Percentiles rank a stretch among this genome's conserved stretches.
Conservation (phyloP, 2,797 vertebrate species). For the Heterohyrax brucei region DNA sequence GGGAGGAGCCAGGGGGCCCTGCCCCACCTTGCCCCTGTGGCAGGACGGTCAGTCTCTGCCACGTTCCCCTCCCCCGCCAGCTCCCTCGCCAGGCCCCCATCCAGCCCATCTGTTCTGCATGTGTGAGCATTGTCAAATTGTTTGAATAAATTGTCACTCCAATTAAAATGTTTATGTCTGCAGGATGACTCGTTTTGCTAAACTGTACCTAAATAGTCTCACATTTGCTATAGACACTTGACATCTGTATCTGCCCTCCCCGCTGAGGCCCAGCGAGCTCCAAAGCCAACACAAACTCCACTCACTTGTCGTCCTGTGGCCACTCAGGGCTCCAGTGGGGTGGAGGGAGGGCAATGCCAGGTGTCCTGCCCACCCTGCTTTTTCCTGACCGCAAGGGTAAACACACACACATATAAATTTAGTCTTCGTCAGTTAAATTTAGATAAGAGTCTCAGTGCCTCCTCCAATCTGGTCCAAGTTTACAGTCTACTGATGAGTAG, state of each 20-base stretch:
- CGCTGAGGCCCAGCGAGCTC: constrained; percentile 7
- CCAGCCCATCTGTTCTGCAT: constrained; percentile 84
- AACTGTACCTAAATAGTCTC: constrained; percentile 79
- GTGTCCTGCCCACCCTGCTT: background rate
- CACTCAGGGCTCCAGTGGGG: background rate
- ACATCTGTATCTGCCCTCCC: constrained; percentile 77
- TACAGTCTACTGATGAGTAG: rapidly evolving
- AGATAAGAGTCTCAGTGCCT: background rate
- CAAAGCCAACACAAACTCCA: background rate
- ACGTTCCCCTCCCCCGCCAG: background rate
- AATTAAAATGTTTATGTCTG: constrained; percentile 87
- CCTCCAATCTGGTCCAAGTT: background rate
- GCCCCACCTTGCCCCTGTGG: background rate
- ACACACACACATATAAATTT: background rate
- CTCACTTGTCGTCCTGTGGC: background rate
- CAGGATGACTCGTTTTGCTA: constrained; percentile 76
- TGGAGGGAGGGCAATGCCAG: background rate
- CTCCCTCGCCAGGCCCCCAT: constrained; percentile 30
- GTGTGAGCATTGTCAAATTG: constrained; percentile 83
- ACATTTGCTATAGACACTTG: constrained; percentile 59
- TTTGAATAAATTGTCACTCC: constrained; percentile 87
- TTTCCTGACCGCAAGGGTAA: background rate
- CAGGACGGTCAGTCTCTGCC: background rate
- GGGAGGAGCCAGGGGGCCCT: background rate
- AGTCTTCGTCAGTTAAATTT: background rate